A percentile compares a stretch with the other conserved stretches of the same genome.
phyloP scores from a whole-genome alignment of 53 echinoderm and acorn worm species.

The Stichopus horrens region DNA sequence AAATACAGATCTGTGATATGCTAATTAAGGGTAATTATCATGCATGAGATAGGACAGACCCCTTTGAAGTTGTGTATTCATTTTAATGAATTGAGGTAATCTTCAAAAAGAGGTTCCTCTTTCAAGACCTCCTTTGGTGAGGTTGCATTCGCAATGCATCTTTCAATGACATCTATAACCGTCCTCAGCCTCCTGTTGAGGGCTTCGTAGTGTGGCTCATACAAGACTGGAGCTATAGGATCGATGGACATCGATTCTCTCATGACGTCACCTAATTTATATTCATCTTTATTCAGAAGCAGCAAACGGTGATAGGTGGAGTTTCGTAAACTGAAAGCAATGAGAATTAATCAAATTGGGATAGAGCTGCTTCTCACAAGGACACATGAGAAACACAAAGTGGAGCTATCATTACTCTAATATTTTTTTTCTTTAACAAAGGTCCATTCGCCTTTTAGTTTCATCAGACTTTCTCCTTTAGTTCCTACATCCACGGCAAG shows the following conservation, averaged over 20 bases:
- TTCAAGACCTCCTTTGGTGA: constrained; percentile 59
- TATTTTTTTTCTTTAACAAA: too few species aligned
- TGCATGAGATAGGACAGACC: too few species aligned
- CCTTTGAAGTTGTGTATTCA: too few species aligned
- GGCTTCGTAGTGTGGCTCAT: constrained; percentile 75
- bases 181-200: constrained; percentile 71
- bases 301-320: constrained; percentile 73
- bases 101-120: constrained; percentile 65
- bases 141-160: constrained; percentile 55
- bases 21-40: too few species aligned
- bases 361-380: too few species aligned
- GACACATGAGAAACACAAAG: too few species aligned
- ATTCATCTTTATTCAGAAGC: constrained; percentile 63
- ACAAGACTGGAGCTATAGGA: constrained; percentile 64
- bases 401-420: too few species aligned
- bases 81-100: background rate
- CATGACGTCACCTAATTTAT: constrained; percentile 84
- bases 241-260: constrained; percentile 76
- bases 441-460: too few species aligned
- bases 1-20: too few species aligned
- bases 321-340: constrained; percentile 65
- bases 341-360: background rate
- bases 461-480: too few species aligned
- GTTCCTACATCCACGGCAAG: too few species aligned
- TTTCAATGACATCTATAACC: constrained; percentile 54